Evolutionary conservation across 2,888 invertebrate species (phyloP), one percentile per base, ranked within the genome.

Genomic region (Drosophila neutralis): DNA sequence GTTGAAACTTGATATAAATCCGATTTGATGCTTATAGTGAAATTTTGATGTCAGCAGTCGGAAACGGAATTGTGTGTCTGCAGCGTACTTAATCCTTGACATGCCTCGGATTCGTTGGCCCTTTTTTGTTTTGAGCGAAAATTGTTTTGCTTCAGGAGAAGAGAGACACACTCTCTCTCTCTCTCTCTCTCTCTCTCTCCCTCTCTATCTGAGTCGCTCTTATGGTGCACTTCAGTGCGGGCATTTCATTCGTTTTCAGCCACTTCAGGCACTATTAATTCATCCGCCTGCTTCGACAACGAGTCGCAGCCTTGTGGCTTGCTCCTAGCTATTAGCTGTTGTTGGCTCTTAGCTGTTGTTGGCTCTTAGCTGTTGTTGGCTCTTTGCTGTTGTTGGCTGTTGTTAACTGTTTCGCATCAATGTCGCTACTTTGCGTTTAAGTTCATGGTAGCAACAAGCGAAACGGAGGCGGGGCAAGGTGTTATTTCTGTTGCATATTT

Each of bases 231-330:
- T 35, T 21, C 35, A 51, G 36, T 59, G 31, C n/a, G 10, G 35
- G 24, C 40, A 68, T 48, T 57, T 66, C 40, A 31, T 51, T 24
- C 57, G 58, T 13, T 67, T 58, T 52, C 27, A 52, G 31, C 31
- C 68, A 58, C 51, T 58, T 69, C 31, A 36, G 40, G 35, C 57
- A 69, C 56, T 63, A 63, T 53, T 51, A 62, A 62, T 45, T 71
- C 62, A 62, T 52, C 45, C 69, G 57, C 13, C 40, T 29, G 67
- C 33, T 62, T 27, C 51, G 48, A 36, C 29, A 15, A 33, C 18
- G n/a, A 1, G 61, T 33, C 21, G 31, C 18, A 8, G 21, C 18
- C 53, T 53, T 53, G 4, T 11, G 36, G 36, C 36, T 4, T 21
- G 15, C 53, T 36, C 8, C 3, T 35, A 13, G 18, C 15, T 8